phyloP scores from a whole-genome alignment of 1,140 invertebrate species.

The Drosophila trapezifrons region DNA sequence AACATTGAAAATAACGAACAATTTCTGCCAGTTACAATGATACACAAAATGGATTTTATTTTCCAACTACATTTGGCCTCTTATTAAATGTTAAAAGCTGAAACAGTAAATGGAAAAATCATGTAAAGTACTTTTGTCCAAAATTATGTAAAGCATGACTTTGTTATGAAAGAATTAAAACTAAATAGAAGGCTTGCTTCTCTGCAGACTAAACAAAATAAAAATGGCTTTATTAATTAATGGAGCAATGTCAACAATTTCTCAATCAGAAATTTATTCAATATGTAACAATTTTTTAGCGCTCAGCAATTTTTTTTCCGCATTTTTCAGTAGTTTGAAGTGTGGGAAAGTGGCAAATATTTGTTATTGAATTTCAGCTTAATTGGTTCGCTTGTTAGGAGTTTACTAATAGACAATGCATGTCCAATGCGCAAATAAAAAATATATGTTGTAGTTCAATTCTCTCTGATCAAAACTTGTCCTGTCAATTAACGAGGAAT shows the following conservation, averaged over 20 bases:
- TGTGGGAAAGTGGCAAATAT: constrained; percentile 2
- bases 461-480: background rate
- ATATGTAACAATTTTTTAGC: too few relatives aligned
- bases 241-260: background rate
- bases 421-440: background rate
- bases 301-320: too few relatives aligned
- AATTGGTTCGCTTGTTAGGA: constrained; percentile 8
- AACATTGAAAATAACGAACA: background rate
- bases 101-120: background rate
- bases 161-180: background rate
- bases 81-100: background rate
- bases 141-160: background rate
- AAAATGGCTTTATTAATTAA: background rate
- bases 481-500: constrained; percentile 14
- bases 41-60: too few relatives aligned
- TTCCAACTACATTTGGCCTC: background rate
- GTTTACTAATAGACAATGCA: background rate
- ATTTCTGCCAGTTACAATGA: background rate
- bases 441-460: background rate
- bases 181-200: background rate
- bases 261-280: background rate
- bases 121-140: background rate
- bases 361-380: constrained; percentile 19
- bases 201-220: background rate
- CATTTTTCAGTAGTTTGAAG: constrained; percentile 2